Evolutionary conservation across 2,797 vertebrate species (phyloP), one percentile per base, ranked within the genome.

Genomic region (Nannoperca australis): DNA sequence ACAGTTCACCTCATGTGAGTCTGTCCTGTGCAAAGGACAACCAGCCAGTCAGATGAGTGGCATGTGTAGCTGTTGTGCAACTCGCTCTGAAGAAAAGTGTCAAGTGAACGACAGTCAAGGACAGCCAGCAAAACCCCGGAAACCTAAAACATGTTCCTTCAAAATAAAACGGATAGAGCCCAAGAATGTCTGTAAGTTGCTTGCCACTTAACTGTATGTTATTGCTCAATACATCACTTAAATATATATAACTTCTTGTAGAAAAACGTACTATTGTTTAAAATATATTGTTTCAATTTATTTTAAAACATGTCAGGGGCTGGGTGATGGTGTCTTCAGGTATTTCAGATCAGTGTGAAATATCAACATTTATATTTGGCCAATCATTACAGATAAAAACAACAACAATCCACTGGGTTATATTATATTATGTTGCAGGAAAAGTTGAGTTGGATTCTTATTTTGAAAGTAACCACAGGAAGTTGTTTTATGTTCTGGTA

Each of bases 61-160:
- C 81, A 76, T 64, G 65, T 65, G 38, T 11, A 15, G 30, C 15
- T 76, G 72, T 85, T 83, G 77, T 38, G 78, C 71, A 86, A 81
- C 64, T 27, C n/a, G 32, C 18, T 1, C 27, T 56, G 8, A 22
- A 18, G 30, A 32, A n/a, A 30, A 38, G 4, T 13, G 38, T 67
- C 64, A 80, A 73, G 7, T 2, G 0, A 5, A 5, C 5, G 0
- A n/a, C n/a, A n/a, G n/a, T n/a, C n/a, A 4, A 38, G 5, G 9
- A 11, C 9, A 61, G 15, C 3, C 2, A 58, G 27, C 10, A 34
- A 0, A 9, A 17, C 4, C 14, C 61, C 65, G 49, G 79, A 78
- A 58, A 66, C 0, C 0, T 10, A 4, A 1, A 0, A 15, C 3
- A 2, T 4, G 1, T 6, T 8, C 15, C 34, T 81, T 76, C 56